Conservation (phyloP, 2,797 vertebrate genomes). For the Dipus sagitta region DNA sequence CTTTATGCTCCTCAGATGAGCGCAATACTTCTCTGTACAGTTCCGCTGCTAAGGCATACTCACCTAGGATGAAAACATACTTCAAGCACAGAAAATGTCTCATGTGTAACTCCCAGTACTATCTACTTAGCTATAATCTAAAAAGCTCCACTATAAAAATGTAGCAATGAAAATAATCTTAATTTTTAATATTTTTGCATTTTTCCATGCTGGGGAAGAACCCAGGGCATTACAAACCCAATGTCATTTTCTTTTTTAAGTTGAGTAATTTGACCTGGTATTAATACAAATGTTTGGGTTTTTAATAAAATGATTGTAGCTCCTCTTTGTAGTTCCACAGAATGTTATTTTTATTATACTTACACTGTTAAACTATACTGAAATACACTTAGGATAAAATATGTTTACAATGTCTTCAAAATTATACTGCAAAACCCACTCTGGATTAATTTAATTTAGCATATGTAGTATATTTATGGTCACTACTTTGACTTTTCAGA, state of each 20-base stretch:
- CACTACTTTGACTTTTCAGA: background rate
- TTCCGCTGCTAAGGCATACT: slow-evolving; percentile 93
- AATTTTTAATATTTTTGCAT: background rate
- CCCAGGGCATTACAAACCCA: background rate
- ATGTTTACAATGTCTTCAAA: slow-evolving; percentile 25
- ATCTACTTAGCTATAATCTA: background rate
- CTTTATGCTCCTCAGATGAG: slow-evolving; percentile 99
- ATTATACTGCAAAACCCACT: slow-evolving; percentile 33
- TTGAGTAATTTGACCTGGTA: background rate
- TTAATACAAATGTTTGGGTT: background rate
- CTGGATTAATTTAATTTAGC: slow-evolving; percentile 48
- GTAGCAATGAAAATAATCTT: background rate
- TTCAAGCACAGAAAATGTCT: background rate
- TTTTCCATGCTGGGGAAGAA: background rate
- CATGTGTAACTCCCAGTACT: background rate
- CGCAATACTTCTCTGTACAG: slow-evolving; percentile 98
- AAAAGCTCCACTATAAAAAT: background rate
- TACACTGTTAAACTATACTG: slow-evolving; percentile 22
- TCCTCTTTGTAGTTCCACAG: slow-evolving; percentile 15
- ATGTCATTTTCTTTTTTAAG: background rate
- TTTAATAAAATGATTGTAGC: background rate
- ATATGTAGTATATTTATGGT: background rate
- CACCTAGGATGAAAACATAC: slow-evolving; percentile 87
- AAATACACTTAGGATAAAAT: slow-evolving; percentile 45
- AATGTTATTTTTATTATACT: background rate